These are phyloP conservation scores for Drosophila tanythrix DNA, from an alignment of 2,888 invertebrate species.

Conservation along the genomic window DNA sequence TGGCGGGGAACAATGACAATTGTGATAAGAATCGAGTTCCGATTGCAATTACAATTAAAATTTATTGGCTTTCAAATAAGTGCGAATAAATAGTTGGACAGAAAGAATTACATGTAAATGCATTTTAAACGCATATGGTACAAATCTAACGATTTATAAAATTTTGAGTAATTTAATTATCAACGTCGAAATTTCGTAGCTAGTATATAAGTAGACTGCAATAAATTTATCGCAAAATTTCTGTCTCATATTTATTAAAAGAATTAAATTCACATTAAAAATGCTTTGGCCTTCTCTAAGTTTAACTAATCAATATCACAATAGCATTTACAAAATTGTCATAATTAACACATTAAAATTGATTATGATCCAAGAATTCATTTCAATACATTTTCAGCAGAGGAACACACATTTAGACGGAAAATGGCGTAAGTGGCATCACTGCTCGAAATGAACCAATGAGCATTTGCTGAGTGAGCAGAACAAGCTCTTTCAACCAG, in stretches of 20 bases:
- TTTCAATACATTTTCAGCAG: not conserved
- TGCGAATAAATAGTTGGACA: not conserved
- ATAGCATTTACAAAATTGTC: not conserved
- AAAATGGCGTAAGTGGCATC: not conserved
- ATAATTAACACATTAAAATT: not conserved
- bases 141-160: not conserved
- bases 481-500: constrained; percentile 6
- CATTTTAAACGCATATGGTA: not conserved
- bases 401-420: not conserved
- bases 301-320: not conserved
- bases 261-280: not conserved
- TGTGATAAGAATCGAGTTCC: not conserved
- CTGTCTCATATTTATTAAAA: not conserved
- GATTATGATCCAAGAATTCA: not conserved
- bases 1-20: not conserved
- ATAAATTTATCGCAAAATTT: not conserved
- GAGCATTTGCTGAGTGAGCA: not conserved
- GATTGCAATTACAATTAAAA: not conserved
- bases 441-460: constrained; percentile 7
- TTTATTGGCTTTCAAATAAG: not conserved
- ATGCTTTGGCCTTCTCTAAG: not conserved
- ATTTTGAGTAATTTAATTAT: not conserved
- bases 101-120: not conserved
- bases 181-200: not conserved
- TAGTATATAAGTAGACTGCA: not conserved